These are phyloP conservation scores for Cephus sareptanus DNA, from an alignment of 2,888 invertebrate species.

Conservation along the genomic window DNA sequence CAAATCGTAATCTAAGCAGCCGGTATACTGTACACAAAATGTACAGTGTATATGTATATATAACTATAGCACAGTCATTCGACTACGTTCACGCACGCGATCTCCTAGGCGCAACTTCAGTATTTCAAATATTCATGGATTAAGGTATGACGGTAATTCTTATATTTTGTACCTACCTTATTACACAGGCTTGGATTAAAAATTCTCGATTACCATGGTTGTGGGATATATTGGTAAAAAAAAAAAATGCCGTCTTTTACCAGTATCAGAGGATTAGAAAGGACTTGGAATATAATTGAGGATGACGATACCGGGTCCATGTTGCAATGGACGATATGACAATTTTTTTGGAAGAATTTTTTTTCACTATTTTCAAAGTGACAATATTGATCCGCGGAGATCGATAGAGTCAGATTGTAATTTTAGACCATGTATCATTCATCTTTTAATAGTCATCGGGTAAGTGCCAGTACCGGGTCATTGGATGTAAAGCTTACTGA, in stretches of 20 bases:
- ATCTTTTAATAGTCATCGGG: neutral
- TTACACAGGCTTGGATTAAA: neutral
- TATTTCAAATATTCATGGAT: neutral
- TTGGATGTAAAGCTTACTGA: neutral
- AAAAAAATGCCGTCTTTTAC: neutral
- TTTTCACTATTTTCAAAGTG: neutral
- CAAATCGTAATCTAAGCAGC: neutral
- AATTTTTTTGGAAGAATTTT: neutral
- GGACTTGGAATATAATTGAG: neutral
- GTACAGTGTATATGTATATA: neutral
- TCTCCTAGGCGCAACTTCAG: neutral
- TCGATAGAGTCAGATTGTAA: neutral
- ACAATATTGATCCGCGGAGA: neutral
- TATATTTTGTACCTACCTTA: neutral
- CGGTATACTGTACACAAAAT: neutral
- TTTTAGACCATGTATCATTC: neutral
- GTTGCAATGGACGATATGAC: neutral
- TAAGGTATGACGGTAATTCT: neutral
- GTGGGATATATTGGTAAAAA: neutral
- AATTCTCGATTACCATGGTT: neutral
- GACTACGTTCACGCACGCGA: neutral
- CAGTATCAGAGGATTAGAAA: neutral
- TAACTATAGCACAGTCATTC: neutral
- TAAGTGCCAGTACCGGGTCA: constrained; percentile 5
- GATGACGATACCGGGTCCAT: neutral